Percentiles rank a stretch among this genome's conserved stretches.
These are phyloP conservation scores for Malthinus flaveolus DNA, from an alignment of 2,888 invertebrate species.

Conservation along the genomic window DNA sequence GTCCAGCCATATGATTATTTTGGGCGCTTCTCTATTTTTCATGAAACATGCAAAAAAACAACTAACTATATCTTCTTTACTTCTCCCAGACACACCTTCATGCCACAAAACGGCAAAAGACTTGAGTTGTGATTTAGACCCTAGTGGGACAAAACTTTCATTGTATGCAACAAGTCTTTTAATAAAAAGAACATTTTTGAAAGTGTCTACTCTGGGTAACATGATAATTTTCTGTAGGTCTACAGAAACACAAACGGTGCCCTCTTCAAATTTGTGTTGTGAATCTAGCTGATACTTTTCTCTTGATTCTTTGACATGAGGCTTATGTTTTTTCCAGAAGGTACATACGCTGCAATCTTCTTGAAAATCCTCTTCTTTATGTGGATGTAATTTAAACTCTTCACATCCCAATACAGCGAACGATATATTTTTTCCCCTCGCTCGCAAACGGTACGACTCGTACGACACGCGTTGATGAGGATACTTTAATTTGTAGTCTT, in stretches of 20 bases:
- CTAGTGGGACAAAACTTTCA: conserved; percentile 1
- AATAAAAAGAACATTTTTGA: conserved; percentile 2
- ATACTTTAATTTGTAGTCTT: conserved; percentile 20
- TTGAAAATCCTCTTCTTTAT: conserved; percentile 22
- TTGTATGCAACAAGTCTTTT: conserved; percentile 1
- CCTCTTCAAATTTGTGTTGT: conserved; percentile 3
- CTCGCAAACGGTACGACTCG: conserved; percentile 25
- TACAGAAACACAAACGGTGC: conserved; percentile 18
- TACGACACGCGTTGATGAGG: conserved; percentile 25
- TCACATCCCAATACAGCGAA: conserved; percentile 33
- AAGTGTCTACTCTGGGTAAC: conserved; percentile 4
- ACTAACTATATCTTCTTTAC: background rate
- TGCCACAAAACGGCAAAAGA: conserved; percentile 2
- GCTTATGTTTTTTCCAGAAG: conserved; percentile 17
- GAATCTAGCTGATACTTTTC: conserved; percentile 9
- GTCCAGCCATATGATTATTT: conserved; percentile 20
- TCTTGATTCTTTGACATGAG: conserved; percentile 14
- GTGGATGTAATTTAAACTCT: conserved; percentile 23
- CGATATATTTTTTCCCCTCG: conserved; percentile 28
- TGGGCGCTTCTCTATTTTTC: conserved; percentile 9
- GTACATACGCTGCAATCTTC: conserved; percentile 16
- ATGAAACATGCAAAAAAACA: conserved; percentile 6
- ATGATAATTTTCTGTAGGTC: background rate
- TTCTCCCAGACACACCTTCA: background rate
- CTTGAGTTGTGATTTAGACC: background rate